Conservation (phyloP, 1,140 invertebrate species). For the Macrostomum lignano region DNA sequence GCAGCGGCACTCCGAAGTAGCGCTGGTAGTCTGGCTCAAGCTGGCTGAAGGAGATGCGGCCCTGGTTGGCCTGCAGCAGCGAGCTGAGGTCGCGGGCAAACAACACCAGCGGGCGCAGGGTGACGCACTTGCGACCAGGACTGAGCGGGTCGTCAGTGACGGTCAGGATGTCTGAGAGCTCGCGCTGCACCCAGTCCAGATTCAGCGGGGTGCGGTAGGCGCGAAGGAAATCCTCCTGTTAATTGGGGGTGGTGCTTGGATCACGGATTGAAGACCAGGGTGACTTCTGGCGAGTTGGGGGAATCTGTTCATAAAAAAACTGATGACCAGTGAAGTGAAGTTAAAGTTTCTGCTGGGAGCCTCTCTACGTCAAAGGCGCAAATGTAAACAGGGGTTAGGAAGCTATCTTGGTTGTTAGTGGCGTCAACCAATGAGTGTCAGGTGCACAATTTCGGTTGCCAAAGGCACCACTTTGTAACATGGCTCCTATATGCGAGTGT, state of each 20-base stretch:
- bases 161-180: conserved; percentile 1
- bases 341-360: no score
- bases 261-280: neutral
- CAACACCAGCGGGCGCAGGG: conserved; percentile 32
- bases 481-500: neutral
- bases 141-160: conserved; percentile 8
- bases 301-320: neutral
- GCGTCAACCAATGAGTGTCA: neutral
- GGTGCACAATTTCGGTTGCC: neutral
- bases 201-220: neutral
- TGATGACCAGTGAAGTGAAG: no score
- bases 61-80: conserved; percentile 31
- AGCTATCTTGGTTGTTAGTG: no score
- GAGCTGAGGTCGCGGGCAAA: conserved; percentile 34
- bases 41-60: conserved; percentile 30
- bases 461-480: neutral
- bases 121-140: conserved; percentile 13
- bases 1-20: conserved; percentile 31
- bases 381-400: no score
- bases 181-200: no score
- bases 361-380: no score
- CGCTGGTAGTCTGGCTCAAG: conserved; percentile 33
- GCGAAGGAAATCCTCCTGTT: neutral
- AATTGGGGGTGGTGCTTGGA: no score
- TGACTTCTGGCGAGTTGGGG: neutral